Evolutionary conservation across 2,797 vertebrate species (phyloP), one percentile per base, ranked within the genome.

Genomic region (Fundulus diaphanus): DNA sequence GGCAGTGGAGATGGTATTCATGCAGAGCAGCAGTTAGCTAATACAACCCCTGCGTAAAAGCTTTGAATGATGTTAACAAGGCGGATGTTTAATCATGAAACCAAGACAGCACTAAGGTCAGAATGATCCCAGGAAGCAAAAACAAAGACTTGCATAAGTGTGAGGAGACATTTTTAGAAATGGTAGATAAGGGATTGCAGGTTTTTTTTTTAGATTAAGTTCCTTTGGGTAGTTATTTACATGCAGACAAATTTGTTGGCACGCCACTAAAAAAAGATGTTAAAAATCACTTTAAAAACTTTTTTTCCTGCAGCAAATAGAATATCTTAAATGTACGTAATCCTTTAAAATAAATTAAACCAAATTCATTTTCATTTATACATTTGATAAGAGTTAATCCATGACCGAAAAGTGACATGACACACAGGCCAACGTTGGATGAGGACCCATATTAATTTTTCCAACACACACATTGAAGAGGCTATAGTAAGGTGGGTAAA

Each of bases 1-100:
- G 37, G 51, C 67, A 63, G 63, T 12, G 13, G 37, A 66, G 63
- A 24, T 66, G 63, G 63, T 66, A 22, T 66, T 42, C 63, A 66
- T 42, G 37, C 63, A 66, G 35, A 40, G 63, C 16, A n/a, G 59
- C 48, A 1, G 22, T 33, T 37, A 12, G 44, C 48, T 70, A 24
- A 13, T 51, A 35, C 46, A 35, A 22, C 31, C 12, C 52, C 31
- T 4, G 22, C n/a, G 48, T 35, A 52, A 35, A 35, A 37, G 59
- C 59, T 63, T 37, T 63, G 15, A 52, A 70, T 70, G 8, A n/a
- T 70, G 33, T 52, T 51, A 51, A 63, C 59, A 37, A 22, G 31
- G 7, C 48, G 12, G 6, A 52, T 52, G 46, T 15, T 35, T 70
- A 33, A 52, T 37, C 31, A 35, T 52, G n/a, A n/a, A 52, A n/a